phyloP scores from a whole-genome alignment of 2,113 vertebrate species.

The Microtus pennsylvanicus region DNA sequence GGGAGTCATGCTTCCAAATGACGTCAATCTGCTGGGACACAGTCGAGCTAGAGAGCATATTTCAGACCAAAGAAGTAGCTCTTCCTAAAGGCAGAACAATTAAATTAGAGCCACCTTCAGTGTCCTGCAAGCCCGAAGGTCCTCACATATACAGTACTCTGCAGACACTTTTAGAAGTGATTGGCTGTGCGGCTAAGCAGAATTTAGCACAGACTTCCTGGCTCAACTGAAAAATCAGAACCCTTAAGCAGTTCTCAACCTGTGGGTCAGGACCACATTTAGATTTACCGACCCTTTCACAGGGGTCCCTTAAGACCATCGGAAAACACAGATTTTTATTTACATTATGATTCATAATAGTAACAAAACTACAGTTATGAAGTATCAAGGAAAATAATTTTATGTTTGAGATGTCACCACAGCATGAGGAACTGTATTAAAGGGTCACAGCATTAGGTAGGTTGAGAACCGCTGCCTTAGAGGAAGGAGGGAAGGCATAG shows the following conservation, averaged over 20 bases:
- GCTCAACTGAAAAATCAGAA: neutral
- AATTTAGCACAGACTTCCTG: slow-evolving; percentile 42
- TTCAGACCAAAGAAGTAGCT: slow-evolving; percentile 5
- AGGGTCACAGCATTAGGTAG: neutral
- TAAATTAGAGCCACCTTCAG: neutral
- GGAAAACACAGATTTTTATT: neutral
- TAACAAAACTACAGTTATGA: neutral
- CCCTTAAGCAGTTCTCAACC: neutral
- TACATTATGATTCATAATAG: neutral
- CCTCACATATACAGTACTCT: neutral
- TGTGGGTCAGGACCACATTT: neutral
- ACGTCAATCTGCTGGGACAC: neutral
- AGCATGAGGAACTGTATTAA: neutral
- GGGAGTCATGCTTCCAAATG: neutral
- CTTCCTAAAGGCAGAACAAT: neutral
- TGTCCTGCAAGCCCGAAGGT: neutral
- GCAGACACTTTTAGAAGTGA: neutral
- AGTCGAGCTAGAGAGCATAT: neutral
- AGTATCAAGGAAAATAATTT: neutral
- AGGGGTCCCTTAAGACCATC: neutral
- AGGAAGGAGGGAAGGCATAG: neutral
- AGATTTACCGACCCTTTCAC: neutral
- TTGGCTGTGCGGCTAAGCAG: neutral
- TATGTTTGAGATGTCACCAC: neutral
- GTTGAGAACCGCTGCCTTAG: neutral